phyloP scores from a whole-genome alignment of 2,888 invertebrate genomes.

The Plemyria rubiginata region DNA sequence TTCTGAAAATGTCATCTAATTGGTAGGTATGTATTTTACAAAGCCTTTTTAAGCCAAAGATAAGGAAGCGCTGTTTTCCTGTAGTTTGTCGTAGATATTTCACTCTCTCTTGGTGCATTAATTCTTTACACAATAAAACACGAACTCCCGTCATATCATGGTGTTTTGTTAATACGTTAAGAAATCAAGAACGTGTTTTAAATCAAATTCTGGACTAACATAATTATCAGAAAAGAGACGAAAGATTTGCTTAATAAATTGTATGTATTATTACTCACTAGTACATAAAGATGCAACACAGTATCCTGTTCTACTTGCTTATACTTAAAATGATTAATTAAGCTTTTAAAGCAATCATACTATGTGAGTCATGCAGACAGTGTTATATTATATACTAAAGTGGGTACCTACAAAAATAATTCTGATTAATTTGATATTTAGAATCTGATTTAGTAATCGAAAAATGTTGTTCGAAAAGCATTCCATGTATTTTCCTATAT shows the following conservation, averaged over 20 bases:
- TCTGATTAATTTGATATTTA: neutral
- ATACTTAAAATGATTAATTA: neutral
- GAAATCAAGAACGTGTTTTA: neutral
- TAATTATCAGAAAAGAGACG: neutral
- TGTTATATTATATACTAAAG: neutral
- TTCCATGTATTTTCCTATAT: neutral
- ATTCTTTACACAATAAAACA: neutral
- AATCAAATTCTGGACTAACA: neutral
- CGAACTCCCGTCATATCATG: neutral
- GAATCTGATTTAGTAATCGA: neutral
- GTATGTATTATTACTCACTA: too few relatives aligned
- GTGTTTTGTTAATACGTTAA: neutral
- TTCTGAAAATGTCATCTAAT: neutral
- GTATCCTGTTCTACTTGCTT: too few relatives aligned
- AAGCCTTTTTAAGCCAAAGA: too few relatives aligned
- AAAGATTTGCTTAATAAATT: neutral
- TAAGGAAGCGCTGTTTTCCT: slow-evolving; percentile 5
- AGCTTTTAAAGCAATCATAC: slow-evolving; percentile 1
- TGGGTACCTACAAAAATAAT: neutral
- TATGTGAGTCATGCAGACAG: neutral
- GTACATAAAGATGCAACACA: too few relatives aligned
- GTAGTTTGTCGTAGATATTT: neutral
- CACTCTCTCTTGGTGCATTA: neutral
- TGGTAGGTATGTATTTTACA: too few relatives aligned
- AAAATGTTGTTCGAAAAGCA: slow-evolving; percentile 7